Evolutionary conservation across 2,888 invertebrate genomes (phyloP), one percentile per base, ranked within the genome.

Genomic region (Horisme vitalbata): DNA sequence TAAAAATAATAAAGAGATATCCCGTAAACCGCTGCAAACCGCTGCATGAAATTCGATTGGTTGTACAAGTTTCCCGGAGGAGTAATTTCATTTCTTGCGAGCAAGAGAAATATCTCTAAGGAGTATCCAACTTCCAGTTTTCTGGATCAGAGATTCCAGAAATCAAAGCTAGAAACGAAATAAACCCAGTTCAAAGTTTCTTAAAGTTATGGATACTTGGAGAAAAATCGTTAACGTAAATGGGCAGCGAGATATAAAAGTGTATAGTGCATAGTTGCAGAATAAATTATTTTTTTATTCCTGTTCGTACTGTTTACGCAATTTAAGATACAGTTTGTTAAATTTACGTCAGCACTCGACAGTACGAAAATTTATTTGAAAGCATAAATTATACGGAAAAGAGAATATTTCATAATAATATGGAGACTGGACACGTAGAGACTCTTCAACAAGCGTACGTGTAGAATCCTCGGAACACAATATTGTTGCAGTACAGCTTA

Each of bases 1-100:
- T 34, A 37, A 41, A 46, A 41, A 9, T 41, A 49, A 56, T n/a
- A n/a, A 55, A 57, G 37, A 32, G 38, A 48, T 51, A 9, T 34
- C 35, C 52, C 46, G 49, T 59, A 55, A 55, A 37, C 44, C 45
- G 41, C 47, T 55, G 50, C 37, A 57, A 72, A 64, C 59, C 61
- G 61, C 59, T 57, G 60, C 54, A 65, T 57, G 55, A 60, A 65
- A 71, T 71, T 70, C 59, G 61, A 69, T 71, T 65, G 60, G 34
- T 21, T 47, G 45, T 45, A 47, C 45, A 63, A 71, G 58, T 68
- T 67, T 61, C 41, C 38, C 45, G 38, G 50, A 24, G 36, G 28
- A 52, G 50, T 41, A 52, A 65, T 69, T 67, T 67, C 63, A 69
- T 65, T 63, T 62, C 51, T 55, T 55, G 45, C 41, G 41, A 44